These are phyloP conservation scores for Odocoileus hemionus DNA, from an alignment of 2,113 vertebrate genomes.

Conservation along the genomic window DNA sequence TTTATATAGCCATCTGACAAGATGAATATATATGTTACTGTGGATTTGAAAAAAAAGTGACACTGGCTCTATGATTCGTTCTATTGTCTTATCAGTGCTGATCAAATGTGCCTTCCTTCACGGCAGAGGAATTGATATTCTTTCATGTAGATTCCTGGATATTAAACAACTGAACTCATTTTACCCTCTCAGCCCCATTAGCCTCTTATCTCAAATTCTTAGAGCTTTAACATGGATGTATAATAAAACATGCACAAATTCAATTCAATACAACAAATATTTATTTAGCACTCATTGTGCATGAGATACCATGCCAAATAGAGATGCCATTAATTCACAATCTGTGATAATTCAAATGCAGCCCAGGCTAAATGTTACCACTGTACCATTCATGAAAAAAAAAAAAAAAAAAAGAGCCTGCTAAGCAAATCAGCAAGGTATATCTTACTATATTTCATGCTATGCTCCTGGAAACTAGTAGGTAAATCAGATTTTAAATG, in stretches of 20 bases:
- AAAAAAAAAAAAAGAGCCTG: neutral
- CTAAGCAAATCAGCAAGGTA: constrained; percentile 24
- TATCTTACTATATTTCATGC: neutral
- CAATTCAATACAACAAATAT: constrained; percentile 59
- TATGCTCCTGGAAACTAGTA: neutral
- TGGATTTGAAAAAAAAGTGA: constrained; percentile 60
- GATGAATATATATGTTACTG: constrained; percentile 86
- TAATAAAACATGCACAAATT: constrained; percentile 44
- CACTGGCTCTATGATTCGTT: constrained; percentile 42
- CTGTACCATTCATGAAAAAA: neutral
- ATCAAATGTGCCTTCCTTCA: constrained; percentile 45
- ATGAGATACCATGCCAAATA: neutral
- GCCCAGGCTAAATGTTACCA: neutral
- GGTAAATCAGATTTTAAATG: constrained; percentile 43
- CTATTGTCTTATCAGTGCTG: constrained; percentile 63
- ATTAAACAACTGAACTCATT: constrained; percentile 24
- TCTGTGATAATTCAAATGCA: neutral
- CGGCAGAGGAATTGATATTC: neutral
- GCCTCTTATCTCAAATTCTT: constrained; percentile 46
- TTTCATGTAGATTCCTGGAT: neutral
- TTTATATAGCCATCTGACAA: constrained; percentile 86
- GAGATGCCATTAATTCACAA: constrained; percentile 34
- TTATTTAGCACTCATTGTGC: constrained; percentile 45
- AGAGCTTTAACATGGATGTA: constrained; percentile 5
- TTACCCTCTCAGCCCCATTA: constrained; percentile 26